Percentiles rank a stretch among this genome's conserved stretches.
Evolutionary conservation across 2,888 invertebrate species (phyloP).

Genomic region (Bugula neritina): DNA sequence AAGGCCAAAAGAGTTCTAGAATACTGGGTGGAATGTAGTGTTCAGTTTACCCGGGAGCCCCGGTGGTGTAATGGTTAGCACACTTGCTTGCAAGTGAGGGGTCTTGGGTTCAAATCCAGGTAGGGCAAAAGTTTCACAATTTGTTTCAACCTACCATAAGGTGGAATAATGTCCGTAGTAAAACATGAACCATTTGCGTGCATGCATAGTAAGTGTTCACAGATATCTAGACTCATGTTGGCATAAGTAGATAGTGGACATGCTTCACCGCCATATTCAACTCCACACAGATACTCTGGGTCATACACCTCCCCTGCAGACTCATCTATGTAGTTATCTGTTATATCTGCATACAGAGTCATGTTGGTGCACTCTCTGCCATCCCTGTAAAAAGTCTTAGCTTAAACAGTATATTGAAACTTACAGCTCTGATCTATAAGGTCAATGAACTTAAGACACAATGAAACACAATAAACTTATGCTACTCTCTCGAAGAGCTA

Average conservation of each 20-base stretch:
- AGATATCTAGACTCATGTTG: background rate
- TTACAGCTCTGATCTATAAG: too few relatives aligned
- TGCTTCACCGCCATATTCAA: background rate
- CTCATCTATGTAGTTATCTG: background rate
- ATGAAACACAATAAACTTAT: too few relatives aligned
- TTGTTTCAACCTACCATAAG: slow-evolving; percentile 16
- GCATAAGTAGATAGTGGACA: background rate
- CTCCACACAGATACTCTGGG: background rate
- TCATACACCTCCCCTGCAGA: slow-evolving; percentile 7
- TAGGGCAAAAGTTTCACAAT: too few relatives aligned
- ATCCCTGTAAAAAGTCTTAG: slow-evolving; percentile 18
- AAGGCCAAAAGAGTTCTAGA: too few relatives aligned
- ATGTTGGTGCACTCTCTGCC: slow-evolving; percentile 1
- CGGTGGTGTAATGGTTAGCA: too few relatives aligned
- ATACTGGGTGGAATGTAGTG: too few relatives aligned
- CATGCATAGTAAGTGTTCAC: background rate
- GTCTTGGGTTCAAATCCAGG: too few relatives aligned
- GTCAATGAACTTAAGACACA: too few relatives aligned
- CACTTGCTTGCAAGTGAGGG: too few relatives aligned
- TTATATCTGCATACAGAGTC: background rate
- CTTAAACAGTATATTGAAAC: too few relatives aligned
- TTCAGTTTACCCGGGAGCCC: too few relatives aligned
- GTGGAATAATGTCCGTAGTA: background rate
- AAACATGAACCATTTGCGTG: background rate
- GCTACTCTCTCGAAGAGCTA: too few relatives aligned